Evolutionary conservation across 2,888 invertebrate species (phyloP).

Genomic region (Acholoe squamosa): DNA sequence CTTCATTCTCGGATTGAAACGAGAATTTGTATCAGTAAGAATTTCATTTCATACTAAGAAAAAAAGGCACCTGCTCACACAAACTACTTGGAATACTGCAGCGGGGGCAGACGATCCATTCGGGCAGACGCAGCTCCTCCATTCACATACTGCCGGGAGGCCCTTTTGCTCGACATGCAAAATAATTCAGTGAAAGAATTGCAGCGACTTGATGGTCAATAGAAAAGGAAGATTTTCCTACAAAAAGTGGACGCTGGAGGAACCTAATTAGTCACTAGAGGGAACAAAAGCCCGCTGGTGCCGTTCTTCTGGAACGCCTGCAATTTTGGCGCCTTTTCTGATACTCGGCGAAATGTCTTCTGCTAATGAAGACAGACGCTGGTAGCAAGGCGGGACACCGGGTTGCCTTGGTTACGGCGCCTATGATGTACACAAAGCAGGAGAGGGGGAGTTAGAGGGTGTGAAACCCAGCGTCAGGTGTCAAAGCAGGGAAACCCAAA

Average conservation of each 20-base stretch:
- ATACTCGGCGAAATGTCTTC: constrained; percentile 36
- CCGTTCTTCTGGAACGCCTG: constrained; percentile 32
- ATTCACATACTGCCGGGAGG: constrained; percentile 13
- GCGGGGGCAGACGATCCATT: background rate
- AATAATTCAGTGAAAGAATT: constrained; percentile 27
- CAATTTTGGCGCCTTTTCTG: constrained; percentile 58
- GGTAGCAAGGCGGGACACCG: constrained; percentile 25
- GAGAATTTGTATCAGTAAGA: background rate
- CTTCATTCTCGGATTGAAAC: constrained; percentile 9
- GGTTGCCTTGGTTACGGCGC: constrained; percentile 46
- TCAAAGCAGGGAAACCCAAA: constrained; percentile 40
- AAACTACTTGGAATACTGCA: background rate
- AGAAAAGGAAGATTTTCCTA: constrained; percentile 34
- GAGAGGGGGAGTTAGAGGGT: background rate
- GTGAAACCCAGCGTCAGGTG: constrained; percentile 43
- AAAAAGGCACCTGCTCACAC: too few species aligned
- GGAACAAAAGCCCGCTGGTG: constrained; percentile 53
- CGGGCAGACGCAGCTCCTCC: constrained; percentile 7
- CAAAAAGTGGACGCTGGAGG: constrained; percentile 15
- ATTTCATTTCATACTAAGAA: background rate
- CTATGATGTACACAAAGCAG: constrained; percentile 34
- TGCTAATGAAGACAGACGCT: constrained; percentile 42
- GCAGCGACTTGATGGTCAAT: constrained; percentile 27
- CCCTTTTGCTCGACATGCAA: constrained; percentile 1
- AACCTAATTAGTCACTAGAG: constrained; percentile 51